A percentile compares a stretch with the other conserved stretches of the same genome.
Conservation (phyloP, 2,113 vertebrate genomes). For the Hylia prasina region DNA sequence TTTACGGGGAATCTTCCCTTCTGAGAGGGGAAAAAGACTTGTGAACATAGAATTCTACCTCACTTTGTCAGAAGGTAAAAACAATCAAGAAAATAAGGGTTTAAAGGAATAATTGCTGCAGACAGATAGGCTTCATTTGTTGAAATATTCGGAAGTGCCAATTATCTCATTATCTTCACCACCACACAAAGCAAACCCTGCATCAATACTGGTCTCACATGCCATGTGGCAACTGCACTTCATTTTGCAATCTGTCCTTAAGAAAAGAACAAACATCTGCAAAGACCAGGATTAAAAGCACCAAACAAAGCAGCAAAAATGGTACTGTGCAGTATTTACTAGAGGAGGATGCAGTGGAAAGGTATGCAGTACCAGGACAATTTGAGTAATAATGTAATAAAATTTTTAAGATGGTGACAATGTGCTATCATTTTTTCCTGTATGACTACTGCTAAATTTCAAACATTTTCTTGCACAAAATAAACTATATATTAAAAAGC, state of each 20-base stretch:
- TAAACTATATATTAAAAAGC: background rate
- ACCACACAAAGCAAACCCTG: background rate
- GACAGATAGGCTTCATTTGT: background rate
- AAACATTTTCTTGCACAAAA: background rate
- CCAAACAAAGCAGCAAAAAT: background rate
- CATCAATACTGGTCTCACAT: background rate
- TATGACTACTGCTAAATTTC: background rate
- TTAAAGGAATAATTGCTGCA: background rate
- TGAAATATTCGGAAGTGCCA: conserved; percentile 7
- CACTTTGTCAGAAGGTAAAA: background rate
- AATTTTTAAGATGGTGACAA: background rate
- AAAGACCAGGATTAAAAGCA: background rate
- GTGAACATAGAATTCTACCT: background rate
- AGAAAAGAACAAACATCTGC: conserved; percentile 29
- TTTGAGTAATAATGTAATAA: background rate
- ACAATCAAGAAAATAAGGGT: background rate
- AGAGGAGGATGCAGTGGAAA: background rate
- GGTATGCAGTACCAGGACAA: background rate
- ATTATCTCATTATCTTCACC: background rate
- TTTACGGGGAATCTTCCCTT: background rate
- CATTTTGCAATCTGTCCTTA: conserved; percentile 44
- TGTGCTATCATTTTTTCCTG: background rate
- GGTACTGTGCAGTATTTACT: background rate
- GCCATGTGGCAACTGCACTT: conserved; percentile 4
- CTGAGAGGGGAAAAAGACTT: background rate